These are phyloP conservation scores for Pangasius djambal DNA, from an alignment of 2,797 vertebrate species.

Conservation along the genomic window DNA sequence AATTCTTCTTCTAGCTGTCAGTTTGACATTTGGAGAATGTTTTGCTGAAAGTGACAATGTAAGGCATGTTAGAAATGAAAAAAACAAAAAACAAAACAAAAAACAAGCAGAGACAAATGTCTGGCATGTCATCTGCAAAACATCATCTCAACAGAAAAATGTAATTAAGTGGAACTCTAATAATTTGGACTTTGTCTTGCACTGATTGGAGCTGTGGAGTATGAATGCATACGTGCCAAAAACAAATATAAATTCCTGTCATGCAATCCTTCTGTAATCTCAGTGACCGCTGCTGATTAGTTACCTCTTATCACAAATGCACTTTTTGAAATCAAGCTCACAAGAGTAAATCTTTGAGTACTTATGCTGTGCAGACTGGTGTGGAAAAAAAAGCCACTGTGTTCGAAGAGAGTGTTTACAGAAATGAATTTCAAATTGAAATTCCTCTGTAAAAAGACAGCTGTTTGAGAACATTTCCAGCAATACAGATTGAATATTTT, in stretches of 20 bases:
- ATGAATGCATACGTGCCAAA: neutral
- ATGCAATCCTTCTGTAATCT: conserved; percentile 5
- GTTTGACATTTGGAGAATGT: neutral
- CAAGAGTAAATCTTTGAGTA: neutral
- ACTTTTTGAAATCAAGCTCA: conserved; percentile 8
- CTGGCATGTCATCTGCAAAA: conserved; percentile 5
- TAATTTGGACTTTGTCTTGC: neutral
- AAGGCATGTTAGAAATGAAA: neutral
- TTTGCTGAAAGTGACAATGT: neutral
- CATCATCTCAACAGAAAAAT: neutral
- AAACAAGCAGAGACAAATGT: neutral
- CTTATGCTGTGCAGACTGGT: neutral
- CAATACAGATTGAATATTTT: neutral
- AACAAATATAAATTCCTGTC: neutral
- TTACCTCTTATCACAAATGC: neutral
- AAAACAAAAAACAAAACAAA: too few relatives aligned
- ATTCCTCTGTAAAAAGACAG: neutral
- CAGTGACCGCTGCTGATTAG: conserved; percentile 10
- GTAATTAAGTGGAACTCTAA: conserved; percentile 1
- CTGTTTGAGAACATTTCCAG: neutral
- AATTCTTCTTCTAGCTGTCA: neutral
- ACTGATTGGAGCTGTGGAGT: neutral
- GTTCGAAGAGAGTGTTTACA: neutral
- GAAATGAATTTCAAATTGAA: conserved; percentile 4
- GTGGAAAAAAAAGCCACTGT: neutral